Percentiles rank a stretch among this genome's conserved stretches.
Conservation (phyloP, 2,888 invertebrate genomes). For the Mesoligia furuncula region DNA sequence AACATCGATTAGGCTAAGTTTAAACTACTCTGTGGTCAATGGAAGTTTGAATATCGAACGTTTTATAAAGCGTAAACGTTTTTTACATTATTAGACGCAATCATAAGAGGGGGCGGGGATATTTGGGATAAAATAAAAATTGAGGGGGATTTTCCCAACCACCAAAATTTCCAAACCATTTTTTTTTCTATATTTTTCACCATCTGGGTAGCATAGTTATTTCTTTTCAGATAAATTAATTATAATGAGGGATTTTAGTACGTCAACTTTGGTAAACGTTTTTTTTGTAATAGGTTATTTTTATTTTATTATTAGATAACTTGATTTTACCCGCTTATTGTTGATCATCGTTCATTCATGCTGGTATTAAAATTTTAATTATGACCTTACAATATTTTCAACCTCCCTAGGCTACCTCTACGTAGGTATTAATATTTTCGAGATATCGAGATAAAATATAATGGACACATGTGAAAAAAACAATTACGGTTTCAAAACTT, state of each 20-base stretch:
- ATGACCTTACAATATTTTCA: neutral
- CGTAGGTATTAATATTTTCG: neutral
- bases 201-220: too few relatives aligned
- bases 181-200: too few relatives aligned
- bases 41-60: constrained; percentile 44
- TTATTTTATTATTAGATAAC: neutral
- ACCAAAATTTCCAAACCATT: too few relatives aligned
- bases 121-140: neutral
- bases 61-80: neutral
- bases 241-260: neutral
- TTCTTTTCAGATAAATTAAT: constrained; percentile 4
- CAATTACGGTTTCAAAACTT: constrained; percentile 19
- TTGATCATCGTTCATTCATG: neutral
- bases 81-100: neutral
- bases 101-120: too few relatives aligned
- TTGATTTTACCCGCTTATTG: neutral
- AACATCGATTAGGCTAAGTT: constrained; percentile 64
- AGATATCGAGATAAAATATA: constrained; percentile 4
- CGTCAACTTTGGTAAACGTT: constrained; percentile 13
- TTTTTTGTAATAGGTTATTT: neutral
- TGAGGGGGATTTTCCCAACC: neutral
- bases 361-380: constrained; percentile 2
- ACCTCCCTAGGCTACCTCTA: neutral
- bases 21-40: constrained; percentile 52
- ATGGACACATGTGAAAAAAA: neutral